phyloP scores from a whole-genome alignment of 1,140 invertebrate species.

The Maniola jurtina region DNA sequence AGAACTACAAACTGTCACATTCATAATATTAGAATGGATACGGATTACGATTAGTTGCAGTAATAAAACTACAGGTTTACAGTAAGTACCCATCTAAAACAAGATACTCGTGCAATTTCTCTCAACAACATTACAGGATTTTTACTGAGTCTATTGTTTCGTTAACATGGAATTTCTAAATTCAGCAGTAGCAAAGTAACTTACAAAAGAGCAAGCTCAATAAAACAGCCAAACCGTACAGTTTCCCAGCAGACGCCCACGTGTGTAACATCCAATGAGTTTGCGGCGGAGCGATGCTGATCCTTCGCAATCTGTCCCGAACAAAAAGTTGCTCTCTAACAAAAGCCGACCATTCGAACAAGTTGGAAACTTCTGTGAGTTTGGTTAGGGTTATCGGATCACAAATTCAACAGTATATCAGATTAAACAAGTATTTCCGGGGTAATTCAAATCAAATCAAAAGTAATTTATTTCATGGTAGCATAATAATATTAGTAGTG shows the following conservation, averaged over 20 bases:
- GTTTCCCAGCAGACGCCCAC: constrained; percentile 28
- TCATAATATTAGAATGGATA: too few species aligned
- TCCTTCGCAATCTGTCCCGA: constrained; percentile 69
- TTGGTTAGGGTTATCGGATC: constrained; percentile 29
- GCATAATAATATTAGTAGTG: too few species aligned
- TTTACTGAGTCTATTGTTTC: not conserved
- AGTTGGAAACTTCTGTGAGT: constrained; percentile 77
- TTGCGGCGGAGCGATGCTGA: constrained; percentile 52
- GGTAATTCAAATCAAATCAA: not conserved
- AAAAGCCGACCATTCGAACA: constrained; percentile 77
- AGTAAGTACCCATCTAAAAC: not conserved
- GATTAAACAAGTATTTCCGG: not conserved
- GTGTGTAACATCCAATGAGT: constrained; percentile 34
- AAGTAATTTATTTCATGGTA: too few species aligned
- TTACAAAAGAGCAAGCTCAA: constrained; percentile 1
- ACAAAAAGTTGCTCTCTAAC: constrained; percentile 76
- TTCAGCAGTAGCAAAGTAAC: not conserved
- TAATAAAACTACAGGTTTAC: not conserved
- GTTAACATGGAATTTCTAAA: not conserved
- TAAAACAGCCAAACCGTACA: constrained; percentile 20
- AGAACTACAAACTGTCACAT: too few species aligned
- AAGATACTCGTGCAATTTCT: too few species aligned
- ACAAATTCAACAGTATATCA: too few species aligned
- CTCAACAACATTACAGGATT: too few species aligned
- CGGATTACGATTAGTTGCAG: too few species aligned